Evolutionary conservation across 1,140 invertebrate species (phyloP), one percentile per base, ranked within the genome.

Genomic region (Scaptomyza graminum): DNA sequence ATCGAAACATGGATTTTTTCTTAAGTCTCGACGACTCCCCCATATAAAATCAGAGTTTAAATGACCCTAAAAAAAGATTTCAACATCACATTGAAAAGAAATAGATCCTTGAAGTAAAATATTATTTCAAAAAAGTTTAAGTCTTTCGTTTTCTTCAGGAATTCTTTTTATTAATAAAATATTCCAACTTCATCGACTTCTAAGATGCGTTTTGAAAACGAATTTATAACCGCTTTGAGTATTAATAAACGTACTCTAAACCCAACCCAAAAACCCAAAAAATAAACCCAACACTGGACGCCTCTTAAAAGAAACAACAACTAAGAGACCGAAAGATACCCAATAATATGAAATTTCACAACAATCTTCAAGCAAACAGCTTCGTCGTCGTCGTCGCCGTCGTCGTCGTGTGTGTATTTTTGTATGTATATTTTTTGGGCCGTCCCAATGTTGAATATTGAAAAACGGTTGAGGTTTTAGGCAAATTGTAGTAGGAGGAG

Each of bases 261-360:
- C 81, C 81, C 69, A 85, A 82, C 79, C 81, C 77, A 77, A 85
- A 88, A 88, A 88, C 69, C 61, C 78, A 71, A 69, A 18, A 18
- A 18, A 69, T 1, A 18, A 18, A 18, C 18, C 75, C 62, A 61
- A 88, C 72, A 79, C 83, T 89, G 83, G 83, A 83, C 83, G 83
- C 76, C 84, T 88, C 83, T 87, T 79, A 82, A 89, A 87, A 78
- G 65, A 50, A 66, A 71, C 65, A 85, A 75, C 66, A 82, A 79
- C 82, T 81, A 28, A 2, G 44, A 67, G 59, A 81, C 74, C 78
- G 79, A 89, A 41, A 72, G 63, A 71, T 41, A 31, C 28, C 63
- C 84, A 87, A 89, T 80, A 89, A 89, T 22, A 22, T 88, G 84
- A 88, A 88, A 89, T 88, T 88, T 88, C 84, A 89, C 84, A 87